Conservation (phyloP, 2,113 vertebrate genomes). For the Salvator merianae region DNA sequence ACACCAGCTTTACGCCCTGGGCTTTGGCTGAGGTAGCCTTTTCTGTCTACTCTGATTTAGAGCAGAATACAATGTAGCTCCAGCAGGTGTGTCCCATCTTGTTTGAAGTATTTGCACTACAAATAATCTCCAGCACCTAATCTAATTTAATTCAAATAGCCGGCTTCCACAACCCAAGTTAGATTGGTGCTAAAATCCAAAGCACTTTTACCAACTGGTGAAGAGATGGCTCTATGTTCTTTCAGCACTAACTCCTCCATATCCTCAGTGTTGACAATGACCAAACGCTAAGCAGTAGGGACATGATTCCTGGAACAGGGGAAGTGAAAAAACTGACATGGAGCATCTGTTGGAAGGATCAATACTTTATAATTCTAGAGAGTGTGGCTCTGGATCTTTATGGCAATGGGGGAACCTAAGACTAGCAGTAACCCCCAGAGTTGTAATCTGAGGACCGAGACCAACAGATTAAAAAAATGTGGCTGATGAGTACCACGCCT, state of each 20-base stretch:
- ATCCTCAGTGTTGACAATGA: conserved; percentile 21
- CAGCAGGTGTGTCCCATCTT: conserved; percentile 42
- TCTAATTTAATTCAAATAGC: conserved; percentile 37
- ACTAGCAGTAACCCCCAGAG: too few species aligned
- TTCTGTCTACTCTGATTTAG: neutral
- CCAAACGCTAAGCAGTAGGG: neutral
- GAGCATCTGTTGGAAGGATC: neutral
- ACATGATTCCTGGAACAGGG: neutral
- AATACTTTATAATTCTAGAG: neutral
- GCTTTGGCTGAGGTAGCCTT: neutral
- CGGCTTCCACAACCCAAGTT: conserved; percentile 21
- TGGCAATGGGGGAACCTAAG: too few species aligned
- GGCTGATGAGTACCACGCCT: too few species aligned
- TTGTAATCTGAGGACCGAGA: too few species aligned
- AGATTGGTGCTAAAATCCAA: conserved; percentile 39
- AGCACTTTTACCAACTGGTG: neutral
- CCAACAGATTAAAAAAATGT: too few species aligned
- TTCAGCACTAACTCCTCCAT: neutral
- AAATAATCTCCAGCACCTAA: conserved; percentile 44
- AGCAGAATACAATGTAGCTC: conserved; percentile 16
- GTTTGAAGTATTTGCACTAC: conserved; percentile 16
- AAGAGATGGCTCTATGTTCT: neutral
- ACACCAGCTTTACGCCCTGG: neutral
- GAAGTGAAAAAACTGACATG: neutral
- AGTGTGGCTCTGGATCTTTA: neutral